Conservation (phyloP, 2,888 invertebrate genomes). For the Napeogenes inachia region DNA sequence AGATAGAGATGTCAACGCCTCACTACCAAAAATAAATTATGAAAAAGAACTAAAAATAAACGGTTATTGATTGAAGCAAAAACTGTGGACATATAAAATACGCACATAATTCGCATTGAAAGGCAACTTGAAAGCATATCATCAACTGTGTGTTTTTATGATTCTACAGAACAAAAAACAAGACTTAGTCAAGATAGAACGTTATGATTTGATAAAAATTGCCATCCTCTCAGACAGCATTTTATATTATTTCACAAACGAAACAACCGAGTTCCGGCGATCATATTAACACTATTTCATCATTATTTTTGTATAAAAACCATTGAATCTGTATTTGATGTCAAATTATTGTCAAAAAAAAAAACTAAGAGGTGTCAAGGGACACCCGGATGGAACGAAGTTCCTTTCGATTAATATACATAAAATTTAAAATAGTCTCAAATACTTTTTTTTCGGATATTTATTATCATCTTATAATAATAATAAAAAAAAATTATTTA, state of each 20-base stretch:
- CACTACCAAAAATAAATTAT: slow-evolving; percentile 34
- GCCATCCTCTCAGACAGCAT: slow-evolving; percentile 28
- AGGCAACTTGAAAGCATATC: slow-evolving; percentile 62
- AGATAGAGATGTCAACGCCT: slow-evolving; percentile 39
- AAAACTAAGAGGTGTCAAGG: no score
- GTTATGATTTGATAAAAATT: slow-evolving; percentile 45
- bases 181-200: slow-evolving; percentile 38
- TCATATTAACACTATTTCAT: background rate
- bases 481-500: no score
- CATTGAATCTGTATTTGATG: background rate
- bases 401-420: no score
- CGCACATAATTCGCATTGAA: slow-evolving; percentile 54
- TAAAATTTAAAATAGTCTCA: no score
- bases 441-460: no score
- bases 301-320: background rate
- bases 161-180: slow-evolving; percentile 41
- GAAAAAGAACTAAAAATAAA: slow-evolving; percentile 43
- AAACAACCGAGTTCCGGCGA: background rate
- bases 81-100: slow-evolving; percentile 53
- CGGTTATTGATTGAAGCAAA: slow-evolving; percentile 50
- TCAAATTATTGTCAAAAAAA: background rate
- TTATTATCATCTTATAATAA: no score
- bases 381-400: no score
- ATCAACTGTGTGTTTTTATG: slow-evolving; percentile 54
- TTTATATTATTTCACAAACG: slow-evolving; percentile 10